These are phyloP conservation scores for Ochlodes sylvanus DNA, from an alignment of 2,888 invertebrate genomes.

Conservation along the genomic window DNA sequence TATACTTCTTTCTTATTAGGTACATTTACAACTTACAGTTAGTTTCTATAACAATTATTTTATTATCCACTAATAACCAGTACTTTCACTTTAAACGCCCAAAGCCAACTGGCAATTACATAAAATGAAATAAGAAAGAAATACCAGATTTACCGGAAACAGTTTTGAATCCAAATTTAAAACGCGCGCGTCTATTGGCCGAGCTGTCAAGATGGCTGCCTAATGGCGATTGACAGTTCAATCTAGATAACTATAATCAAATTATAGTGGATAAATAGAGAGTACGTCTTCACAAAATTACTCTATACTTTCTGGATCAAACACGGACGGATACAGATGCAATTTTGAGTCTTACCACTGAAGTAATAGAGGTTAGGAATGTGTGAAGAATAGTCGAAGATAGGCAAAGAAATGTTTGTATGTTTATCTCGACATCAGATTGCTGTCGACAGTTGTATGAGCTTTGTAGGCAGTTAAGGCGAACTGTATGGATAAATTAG, in stretches of 20 bases:
- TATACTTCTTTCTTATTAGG: too few relatives aligned
- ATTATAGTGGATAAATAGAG: slow-evolving; percentile 55
- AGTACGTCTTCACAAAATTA: slow-evolving; percentile 40
- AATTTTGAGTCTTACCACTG: slow-evolving; percentile 36
- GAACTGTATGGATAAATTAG: slow-evolving; percentile 62
- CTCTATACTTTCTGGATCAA: slow-evolving; percentile 16
- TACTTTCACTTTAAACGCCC: slow-evolving; percentile 2
- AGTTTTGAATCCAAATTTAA: slow-evolving; percentile 24
- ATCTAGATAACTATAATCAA: slow-evolving; percentile 80
- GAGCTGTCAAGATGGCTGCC: slow-evolving; percentile 66
- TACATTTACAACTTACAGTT: too few relatives aligned
- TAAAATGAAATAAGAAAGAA: slow-evolving; percentile 2
- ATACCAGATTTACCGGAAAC: slow-evolving; percentile 27
- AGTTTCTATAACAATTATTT: too few relatives aligned
- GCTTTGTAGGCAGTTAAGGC: slow-evolving; percentile 58
- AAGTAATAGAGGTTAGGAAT: slow-evolving; percentile 21
- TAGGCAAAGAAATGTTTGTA: slow-evolving; percentile 19
- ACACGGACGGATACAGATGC: slow-evolving; percentile 9
- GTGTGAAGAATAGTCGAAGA: neutral
- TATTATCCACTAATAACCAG: neutral
- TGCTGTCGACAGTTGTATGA: slow-evolving; percentile 64
- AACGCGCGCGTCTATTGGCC: slow-evolving; percentile 24
- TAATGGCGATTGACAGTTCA: slow-evolving; percentile 76
- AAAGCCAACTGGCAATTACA: neutral
- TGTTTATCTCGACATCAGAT: slow-evolving; percentile 57